Conservation (phyloP, 2,797 vertebrate genomes). For the Enteromius argenteus region DNA sequence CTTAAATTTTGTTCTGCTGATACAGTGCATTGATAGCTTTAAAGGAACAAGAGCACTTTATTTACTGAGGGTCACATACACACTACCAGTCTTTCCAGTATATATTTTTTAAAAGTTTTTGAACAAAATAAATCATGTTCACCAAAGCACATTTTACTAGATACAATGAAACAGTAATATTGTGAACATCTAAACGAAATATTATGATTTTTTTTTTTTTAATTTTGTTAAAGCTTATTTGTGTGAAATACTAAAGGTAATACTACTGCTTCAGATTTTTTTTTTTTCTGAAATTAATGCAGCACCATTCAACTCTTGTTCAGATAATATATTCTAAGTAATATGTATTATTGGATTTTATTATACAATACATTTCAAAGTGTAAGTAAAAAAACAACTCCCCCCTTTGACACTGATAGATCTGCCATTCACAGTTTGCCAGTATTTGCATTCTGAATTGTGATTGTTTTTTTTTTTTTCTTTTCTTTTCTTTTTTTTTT, state of each 20-base stretch:
- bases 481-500: background rate
- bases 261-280: background rate
- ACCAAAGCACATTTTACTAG: background rate
- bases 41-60: background rate
- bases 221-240: too few species aligned
- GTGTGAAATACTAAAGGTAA: background rate
- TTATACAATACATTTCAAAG: background rate
- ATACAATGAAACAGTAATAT: background rate
- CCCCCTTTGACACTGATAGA: background rate
- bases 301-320: background rate
- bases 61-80: background rate
- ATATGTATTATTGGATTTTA: background rate
- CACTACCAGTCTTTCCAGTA: background rate
- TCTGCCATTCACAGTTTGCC: background rate
- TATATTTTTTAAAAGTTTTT: background rate
- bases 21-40: background rate
- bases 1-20: constrained; percentile 8
- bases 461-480: background rate
- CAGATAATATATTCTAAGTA: background rate
- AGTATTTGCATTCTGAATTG: background rate
- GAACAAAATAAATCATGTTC: background rate
- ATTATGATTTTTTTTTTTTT: too few species aligned
- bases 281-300: background rate
- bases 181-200: too few species aligned
- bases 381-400: background rate